Evolutionary conservation across 1,140 invertebrate genomes (phyloP).

Genomic region (Pogonomyrmex californicus): DNA sequence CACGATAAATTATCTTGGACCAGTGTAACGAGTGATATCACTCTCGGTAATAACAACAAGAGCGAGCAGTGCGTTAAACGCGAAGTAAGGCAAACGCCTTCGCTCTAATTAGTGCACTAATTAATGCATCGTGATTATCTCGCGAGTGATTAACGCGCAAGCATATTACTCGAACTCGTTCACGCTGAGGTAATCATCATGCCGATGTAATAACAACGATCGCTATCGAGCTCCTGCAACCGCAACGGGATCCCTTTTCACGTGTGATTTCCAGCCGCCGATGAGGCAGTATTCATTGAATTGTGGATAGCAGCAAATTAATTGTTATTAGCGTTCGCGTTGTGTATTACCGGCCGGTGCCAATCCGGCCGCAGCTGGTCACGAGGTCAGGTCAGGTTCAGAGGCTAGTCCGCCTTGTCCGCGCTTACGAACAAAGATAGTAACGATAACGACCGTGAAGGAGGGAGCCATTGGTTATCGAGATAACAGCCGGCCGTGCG

Average conservation of each 20-base stretch:
- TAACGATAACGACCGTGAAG: slow-evolving; percentile 67
- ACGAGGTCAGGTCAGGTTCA: slow-evolving; percentile 51
- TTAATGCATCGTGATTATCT: slow-evolving; percentile 53
- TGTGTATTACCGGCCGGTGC: background rate
- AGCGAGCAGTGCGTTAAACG: slow-evolving; percentile 9
- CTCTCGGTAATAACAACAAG: slow-evolving; percentile 11
- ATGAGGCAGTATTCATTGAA: slow-evolving; percentile 45
- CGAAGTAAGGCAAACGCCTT: slow-evolving; percentile 23
- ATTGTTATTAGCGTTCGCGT: slow-evolving; percentile 53
- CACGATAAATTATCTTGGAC: slow-evolving; percentile 23
- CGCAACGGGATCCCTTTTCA: slow-evolving; percentile 52
- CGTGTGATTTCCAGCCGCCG: slow-evolving; percentile 11
- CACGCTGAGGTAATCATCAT: slow-evolving; percentile 19
- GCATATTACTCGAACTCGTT: slow-evolving; percentile 18
- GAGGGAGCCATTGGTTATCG: slow-evolving; percentile 15
- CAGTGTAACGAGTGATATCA: background rate
- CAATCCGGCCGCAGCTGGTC: background rate
- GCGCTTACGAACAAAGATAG: slow-evolving; percentile 63
- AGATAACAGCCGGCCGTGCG: slow-evolving; percentile 73
- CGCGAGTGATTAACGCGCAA: slow-evolving; percentile 36
- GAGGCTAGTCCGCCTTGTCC: slow-evolving; percentile 57
- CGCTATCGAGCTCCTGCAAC: slow-evolving; percentile 39
- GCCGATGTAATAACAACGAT: slow-evolving; percentile 29
- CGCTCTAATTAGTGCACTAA: slow-evolving; percentile 55
- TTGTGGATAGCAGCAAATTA: slow-evolving; percentile 56